Conservation (phyloP, 2,797 vertebrate genomes). For the Siniperca obscura region DNA sequence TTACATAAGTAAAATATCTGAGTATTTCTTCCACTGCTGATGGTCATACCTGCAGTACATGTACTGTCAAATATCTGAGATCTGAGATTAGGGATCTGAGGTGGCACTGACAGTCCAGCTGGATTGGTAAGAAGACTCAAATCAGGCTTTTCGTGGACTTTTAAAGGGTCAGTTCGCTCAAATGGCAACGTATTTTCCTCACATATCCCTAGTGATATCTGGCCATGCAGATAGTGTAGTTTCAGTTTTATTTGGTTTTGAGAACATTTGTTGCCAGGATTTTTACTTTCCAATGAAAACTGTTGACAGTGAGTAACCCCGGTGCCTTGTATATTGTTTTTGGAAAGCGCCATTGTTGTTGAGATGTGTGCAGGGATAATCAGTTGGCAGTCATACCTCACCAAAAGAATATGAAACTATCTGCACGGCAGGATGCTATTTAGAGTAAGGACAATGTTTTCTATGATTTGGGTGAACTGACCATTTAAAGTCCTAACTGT, state of each 20-base stretch:
- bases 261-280: neutral
- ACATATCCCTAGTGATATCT: neutral
- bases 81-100: constrained; percentile 2
- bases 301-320: neutral
- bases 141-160: neutral
- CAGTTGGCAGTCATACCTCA: neutral
- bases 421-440: no score
- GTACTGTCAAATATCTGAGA: constrained; percentile 1
- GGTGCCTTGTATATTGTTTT: neutral
- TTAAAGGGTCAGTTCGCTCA: constrained; percentile 15
- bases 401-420: neutral
- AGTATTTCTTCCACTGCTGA: no score
- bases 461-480: constrained; percentile 11
- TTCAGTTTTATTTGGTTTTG: neutral
- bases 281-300: neutral
- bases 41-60: neutral
- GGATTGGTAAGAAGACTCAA: no score
- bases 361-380: neutral
- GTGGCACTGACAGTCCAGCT: neutral
- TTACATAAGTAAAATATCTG: no score
- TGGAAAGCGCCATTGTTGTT: neutral
- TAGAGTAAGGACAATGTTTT: neutral
- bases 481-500: neutral
- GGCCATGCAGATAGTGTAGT: neutral
- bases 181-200: neutral